These are phyloP conservation scores for Carassius gibelio DNA, from an alignment of 2,113 vertebrate species.

Conservation along the genomic window DNA sequence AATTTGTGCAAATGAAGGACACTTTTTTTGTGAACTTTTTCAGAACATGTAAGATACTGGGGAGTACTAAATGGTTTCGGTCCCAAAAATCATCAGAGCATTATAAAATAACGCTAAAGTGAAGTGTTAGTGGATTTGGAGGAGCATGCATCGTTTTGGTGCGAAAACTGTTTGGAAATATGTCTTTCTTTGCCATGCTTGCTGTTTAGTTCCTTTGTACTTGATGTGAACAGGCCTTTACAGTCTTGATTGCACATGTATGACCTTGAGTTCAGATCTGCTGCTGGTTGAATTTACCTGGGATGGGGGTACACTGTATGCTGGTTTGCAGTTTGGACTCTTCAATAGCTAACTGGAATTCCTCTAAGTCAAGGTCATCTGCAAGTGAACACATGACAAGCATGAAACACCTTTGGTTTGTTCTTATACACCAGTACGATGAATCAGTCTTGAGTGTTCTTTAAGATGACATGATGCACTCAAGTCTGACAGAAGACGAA, in stretches of 20 bases:
- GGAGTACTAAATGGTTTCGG: too few species aligned
- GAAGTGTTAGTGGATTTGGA: not conserved
- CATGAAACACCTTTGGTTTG: not conserved
- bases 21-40: not conserved
- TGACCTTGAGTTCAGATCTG: not conserved
- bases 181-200: not conserved
- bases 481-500: conserved; percentile 28
- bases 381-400: conserved; percentile 50
- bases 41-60: too few species aligned
- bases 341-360: conserved; percentile 85
- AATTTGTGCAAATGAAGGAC: not conserved
- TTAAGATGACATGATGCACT: conserved; percentile 22
- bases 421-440: not conserved
- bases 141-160: not conserved
- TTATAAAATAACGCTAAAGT: not conserved
- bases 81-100: not conserved
- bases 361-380: conserved; percentile 90
- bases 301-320: conserved; percentile 87
- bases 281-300: conserved; percentile 74
- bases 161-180: not conserved
- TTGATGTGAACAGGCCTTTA: not conserved
- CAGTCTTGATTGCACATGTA: not conserved
- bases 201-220: not conserved
- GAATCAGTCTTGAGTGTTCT: conserved; percentile 6
- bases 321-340: conserved; percentile 84